Percentiles rank a stretch among this genome's conserved stretches.
Conservation (phyloP, 1,140 invertebrate species). For the Elymnias hypermnestra region DNA sequence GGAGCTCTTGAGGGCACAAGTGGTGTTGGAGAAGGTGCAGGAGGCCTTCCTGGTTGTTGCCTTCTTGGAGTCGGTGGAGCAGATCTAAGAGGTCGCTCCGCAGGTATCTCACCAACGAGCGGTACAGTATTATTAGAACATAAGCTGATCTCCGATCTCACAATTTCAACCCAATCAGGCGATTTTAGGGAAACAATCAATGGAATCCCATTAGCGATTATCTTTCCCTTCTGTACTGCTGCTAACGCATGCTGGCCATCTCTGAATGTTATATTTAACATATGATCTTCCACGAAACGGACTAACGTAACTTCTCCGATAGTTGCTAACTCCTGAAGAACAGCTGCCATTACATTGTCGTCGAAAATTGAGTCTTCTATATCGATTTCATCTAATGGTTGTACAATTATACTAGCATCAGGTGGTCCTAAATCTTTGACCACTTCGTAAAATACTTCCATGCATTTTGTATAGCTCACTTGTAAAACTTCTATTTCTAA, state of each 20-base stretch:
- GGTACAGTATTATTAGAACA: constrained; percentile 90
- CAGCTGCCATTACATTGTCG: constrained; percentile 83
- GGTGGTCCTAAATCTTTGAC: constrained; percentile 93
- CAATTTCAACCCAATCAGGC: constrained; percentile 87
- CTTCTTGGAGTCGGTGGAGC: constrained; percentile 72
- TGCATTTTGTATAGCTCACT: constrained; percentile 84
- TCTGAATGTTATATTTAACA: constrained; percentile 93
- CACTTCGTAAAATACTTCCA: constrained; percentile 88
- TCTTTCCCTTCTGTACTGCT: constrained; percentile 77
- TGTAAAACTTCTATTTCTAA: constrained; percentile 91
- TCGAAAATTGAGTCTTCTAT: constrained; percentile 77
- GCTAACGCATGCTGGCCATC: constrained; percentile 89
- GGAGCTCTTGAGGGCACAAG: constrained; percentile 78
- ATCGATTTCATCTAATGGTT: constrained; percentile 70
- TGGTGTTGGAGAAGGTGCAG: constrained; percentile 78
- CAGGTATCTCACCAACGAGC: constrained; percentile 75
- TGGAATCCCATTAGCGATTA: constrained; percentile 80
- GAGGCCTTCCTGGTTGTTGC: constrained; percentile 62
- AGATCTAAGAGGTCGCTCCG: constrained; percentile 53
- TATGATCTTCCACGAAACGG: constrained; percentile 90
- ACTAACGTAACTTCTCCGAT: constrained; percentile 93
- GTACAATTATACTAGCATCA: constrained; percentile 94
- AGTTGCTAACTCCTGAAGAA: constrained; percentile 84
- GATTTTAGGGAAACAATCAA: constrained; percentile 88
- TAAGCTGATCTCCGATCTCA: constrained; percentile 88